Evolutionary conservation across 2,797 vertebrate genomes (phyloP), one percentile per base, ranked within the genome.

Genomic region (Gastrophryne carolinensis): DNA sequence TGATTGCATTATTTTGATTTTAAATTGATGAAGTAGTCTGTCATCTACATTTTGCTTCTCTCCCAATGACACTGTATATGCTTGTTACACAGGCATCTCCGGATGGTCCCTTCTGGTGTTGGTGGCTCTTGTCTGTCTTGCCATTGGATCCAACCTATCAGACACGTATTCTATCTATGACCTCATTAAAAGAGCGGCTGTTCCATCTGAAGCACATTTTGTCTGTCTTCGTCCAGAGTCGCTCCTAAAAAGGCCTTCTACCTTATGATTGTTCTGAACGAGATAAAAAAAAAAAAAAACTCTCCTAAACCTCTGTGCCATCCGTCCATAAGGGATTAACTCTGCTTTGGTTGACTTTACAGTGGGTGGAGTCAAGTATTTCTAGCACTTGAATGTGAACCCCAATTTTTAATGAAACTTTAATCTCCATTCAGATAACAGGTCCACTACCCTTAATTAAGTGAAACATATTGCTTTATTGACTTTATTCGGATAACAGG

Each of bases 71-170:
- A n/a, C n/a, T n/a, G n/a, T n/a, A n/a, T n/a, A n/a, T n/a, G n/a
- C n/a, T n/a, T n/a, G n/a, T 81, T 24, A 72, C 54, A 1, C 79
- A 97, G 95, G 92, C 88, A 17, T 93, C 81, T 0, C 81, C 87
- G 30, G 92, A 95, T 0, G 95, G 95, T 64, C 95, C 95, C 0
- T 83, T 82, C 0, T 97, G 95, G 95, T 96, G 94, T 84, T 97
- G 95, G 95, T 97, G 95, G 95, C 89, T 97, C 72, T 84, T 96
- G 62, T 95, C 95, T 15, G 88, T 94, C 37, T 89, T 97, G 62
- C 94, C 94, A 76, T 88, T 97, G 58, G 95, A 96, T 65, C 90
- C 93, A 0, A 87, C 90, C 71, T 93, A 92, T 83, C 94, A 97
- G 82, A 93, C 93, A 79, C 91, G 79, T 1, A 87, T 97, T 61